These are phyloP conservation scores for Theretra japonica DNA, from an alignment of 2,888 invertebrate species.

Conservation along the genomic window DNA sequence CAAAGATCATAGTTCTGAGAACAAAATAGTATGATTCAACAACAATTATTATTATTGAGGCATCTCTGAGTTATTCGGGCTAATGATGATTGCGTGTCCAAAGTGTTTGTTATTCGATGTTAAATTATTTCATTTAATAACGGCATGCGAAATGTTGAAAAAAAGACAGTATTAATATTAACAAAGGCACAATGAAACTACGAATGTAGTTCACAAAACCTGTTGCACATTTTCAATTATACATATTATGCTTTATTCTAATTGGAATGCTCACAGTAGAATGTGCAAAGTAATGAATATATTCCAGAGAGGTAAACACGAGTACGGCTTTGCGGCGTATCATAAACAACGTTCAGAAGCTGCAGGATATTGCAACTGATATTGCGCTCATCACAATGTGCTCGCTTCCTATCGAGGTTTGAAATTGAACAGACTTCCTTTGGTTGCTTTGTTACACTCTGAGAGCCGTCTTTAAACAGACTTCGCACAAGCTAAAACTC, in stretches of 20 bases:
- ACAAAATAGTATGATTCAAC: constrained; percentile 16
- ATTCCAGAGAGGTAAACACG: constrained; percentile 7
- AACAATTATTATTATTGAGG: constrained; percentile 9
- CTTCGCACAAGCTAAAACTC: background rate
- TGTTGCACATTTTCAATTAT: too few species aligned
- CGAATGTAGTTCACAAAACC: too few species aligned
- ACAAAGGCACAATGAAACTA: too few species aligned
- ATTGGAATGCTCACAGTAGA: background rate
- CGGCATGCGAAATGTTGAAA: background rate
- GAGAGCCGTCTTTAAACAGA: background rate
- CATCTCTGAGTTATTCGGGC: constrained; percentile 16
- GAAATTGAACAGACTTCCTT: constrained; percentile 42
- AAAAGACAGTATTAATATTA: background rate
- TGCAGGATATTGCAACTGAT: constrained; percentile 48
- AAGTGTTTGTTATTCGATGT: background rate
- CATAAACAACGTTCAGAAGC: constrained; percentile 28
- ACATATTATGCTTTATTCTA: background rate
- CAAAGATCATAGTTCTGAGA: constrained; percentile 1
- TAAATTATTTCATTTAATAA: background rate
- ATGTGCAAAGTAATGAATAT: constrained; percentile 13
- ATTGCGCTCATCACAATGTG: constrained; percentile 50
- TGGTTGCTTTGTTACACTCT: constrained; percentile 37
- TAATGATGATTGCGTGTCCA: constrained; percentile 26
- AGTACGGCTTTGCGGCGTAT: constrained; percentile 11
- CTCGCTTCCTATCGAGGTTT: constrained; percentile 48